Conservation (phyloP, 1,140 invertebrate species). For the Scylla paramamosain region DNA sequence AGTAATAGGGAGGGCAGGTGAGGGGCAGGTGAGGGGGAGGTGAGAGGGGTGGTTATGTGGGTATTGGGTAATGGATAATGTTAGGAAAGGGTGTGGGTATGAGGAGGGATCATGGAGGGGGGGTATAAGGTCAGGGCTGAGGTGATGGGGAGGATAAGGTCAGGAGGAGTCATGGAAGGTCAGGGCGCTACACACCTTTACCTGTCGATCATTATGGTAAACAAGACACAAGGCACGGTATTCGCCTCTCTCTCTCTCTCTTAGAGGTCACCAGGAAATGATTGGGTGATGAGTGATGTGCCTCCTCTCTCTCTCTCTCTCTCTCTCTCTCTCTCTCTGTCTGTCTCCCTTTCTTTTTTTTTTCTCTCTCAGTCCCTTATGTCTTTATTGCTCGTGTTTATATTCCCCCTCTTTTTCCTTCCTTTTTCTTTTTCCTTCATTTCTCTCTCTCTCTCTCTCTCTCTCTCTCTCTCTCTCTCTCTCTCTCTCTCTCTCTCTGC, state of each 20-base stretch:
- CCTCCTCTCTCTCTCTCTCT: neutral
- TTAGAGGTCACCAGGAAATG: neutral
- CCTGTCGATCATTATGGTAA: conserved; percentile 9
- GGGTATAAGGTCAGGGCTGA: no score
- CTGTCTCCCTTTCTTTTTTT: neutral
- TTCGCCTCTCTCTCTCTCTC: neutral
- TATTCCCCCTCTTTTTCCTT: neutral
- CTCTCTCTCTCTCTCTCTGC: neutral
- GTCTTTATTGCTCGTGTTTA: neutral
- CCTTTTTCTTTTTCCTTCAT: neutral
- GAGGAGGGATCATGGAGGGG: neutral
- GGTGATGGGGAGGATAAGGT: no score
- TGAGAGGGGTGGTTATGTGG: neutral
- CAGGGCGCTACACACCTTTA: neutral
- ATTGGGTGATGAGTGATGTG: no score
- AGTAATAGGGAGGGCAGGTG: neutral
- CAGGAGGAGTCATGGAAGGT: no score
- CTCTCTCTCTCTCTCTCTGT: neutral
- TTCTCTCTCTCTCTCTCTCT: neutral
- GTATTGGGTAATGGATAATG: no score
- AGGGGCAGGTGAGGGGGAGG: neutral
- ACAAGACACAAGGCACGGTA: neutral
- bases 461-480: neutral
- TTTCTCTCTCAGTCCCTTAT: neutral
- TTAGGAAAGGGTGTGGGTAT: neutral